A percentile compares a stretch with the other conserved stretches of the same genome.
phyloP scores from a whole-genome alignment of 2,888 invertebrate genomes.

The Thecocarcelia acutangulata region DNA sequence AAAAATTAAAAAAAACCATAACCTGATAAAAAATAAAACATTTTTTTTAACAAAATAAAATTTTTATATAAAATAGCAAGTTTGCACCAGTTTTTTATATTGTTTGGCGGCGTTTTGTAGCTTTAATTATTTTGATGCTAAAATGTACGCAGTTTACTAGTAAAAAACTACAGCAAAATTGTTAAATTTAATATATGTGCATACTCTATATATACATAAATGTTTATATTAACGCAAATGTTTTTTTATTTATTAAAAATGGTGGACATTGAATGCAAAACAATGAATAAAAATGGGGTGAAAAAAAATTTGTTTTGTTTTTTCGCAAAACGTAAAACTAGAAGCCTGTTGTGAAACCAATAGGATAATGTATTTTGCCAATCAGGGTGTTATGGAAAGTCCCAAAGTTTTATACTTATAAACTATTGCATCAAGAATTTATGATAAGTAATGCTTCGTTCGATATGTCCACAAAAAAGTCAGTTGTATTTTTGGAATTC shows the following conservation, averaged over 20 bases:
- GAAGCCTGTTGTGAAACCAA: too few species aligned
- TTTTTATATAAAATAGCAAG: constrained; percentile 15
- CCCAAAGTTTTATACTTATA: too few species aligned
- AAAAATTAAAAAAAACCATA: constrained; percentile 62
- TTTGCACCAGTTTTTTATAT: constrained; percentile 15
- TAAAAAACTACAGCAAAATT: constrained; percentile 22
- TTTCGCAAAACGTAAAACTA: constrained; percentile 4
- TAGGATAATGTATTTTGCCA: too few species aligned
- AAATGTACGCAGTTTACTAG: constrained; percentile 63
- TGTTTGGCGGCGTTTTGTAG: neutral
- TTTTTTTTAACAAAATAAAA: constrained; percentile 15
- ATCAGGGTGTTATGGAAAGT: too few species aligned
- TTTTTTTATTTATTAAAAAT: constrained; percentile 30
- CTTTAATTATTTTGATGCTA: constrained; percentile 46
- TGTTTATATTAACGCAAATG: constrained; percentile 10
- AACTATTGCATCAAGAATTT: too few species aligned
- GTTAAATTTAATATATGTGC: constrained; percentile 40
- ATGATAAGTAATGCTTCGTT: too few species aligned
- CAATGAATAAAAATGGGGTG: constrained; percentile 36
- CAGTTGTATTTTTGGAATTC: too few species aligned
- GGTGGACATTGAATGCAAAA: constrained; percentile 9
- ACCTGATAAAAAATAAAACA: constrained; percentile 25
- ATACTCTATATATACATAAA: too few species aligned
- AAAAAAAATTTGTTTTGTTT: constrained; percentile 16
- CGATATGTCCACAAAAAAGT: too few species aligned